These are phyloP conservation scores for Leptinotarsa juncta DNA, from an alignment of 2,888 invertebrate genomes.

Conservation along the genomic window DNA sequence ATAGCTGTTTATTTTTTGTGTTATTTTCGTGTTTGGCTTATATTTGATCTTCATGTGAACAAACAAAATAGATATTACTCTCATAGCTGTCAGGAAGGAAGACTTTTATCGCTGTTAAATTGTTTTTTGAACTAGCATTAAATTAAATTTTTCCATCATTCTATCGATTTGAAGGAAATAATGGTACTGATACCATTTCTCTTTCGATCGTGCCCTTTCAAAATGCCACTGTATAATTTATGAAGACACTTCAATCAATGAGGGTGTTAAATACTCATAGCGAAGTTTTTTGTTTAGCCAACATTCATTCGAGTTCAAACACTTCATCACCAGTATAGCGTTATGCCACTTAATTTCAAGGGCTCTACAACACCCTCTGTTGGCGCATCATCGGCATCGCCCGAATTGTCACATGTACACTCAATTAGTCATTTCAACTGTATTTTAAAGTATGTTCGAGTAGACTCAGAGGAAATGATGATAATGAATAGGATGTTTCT, in stretches of 20 bases:
- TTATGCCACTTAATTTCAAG: slow-evolving; percentile 42
- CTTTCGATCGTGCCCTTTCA: background rate
- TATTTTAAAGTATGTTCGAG: slow-evolving; percentile 24
- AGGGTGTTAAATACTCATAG: slow-evolving; percentile 44
- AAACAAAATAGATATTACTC: too few species aligned
- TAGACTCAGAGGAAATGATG: background rate
- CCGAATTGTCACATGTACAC: slow-evolving; percentile 29
- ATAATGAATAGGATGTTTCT: background rate
- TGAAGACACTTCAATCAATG: slow-evolving; percentile 32
- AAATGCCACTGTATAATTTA: slow-evolving; percentile 33
- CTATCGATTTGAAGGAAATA: too few species aligned
- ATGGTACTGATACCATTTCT: background rate
- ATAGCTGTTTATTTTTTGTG: too few species aligned
- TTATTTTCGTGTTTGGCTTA: too few species aligned
- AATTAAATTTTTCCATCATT: too few species aligned
- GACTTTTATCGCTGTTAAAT: too few species aligned
- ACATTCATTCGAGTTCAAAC: slow-evolving; percentile 48
- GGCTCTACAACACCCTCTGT: slow-evolving; percentile 26
- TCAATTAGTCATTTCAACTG: slow-evolving; percentile 31
- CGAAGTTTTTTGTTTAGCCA: slow-evolving; percentile 47
- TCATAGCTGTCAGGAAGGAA: too few species aligned
- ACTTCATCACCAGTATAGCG: slow-evolving; percentile 45
- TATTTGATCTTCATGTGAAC: too few species aligned
- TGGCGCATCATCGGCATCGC: slow-evolving; percentile 32
- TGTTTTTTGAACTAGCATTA: too few species aligned